Evolutionary conservation across 2,888 invertebrate genomes (phyloP).

Genomic region (Spisula subtruncata): DNA sequence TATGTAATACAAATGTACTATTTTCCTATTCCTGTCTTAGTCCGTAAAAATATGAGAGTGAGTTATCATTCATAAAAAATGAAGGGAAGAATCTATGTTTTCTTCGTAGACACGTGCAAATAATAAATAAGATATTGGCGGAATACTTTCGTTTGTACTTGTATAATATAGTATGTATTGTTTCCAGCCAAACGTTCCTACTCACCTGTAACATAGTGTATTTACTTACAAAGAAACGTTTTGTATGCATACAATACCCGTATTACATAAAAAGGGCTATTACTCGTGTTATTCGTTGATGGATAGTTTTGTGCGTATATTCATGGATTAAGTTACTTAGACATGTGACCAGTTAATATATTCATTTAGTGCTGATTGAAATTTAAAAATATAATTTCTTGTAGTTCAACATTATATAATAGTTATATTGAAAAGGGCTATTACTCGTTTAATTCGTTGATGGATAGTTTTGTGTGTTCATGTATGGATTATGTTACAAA

Average conservation of each 20-base stretch:
- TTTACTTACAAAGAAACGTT: neutral
- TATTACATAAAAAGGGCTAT: neutral
- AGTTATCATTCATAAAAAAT: conserved; percentile 19
- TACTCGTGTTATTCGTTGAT: neutral
- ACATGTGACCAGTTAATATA: neutral
- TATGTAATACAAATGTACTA: too few species aligned
- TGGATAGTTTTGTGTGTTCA: neutral
- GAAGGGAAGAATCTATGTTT: neutral
- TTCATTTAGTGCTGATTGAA: neutral
- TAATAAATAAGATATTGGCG: conserved; percentile 19
- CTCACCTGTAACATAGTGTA: neutral
- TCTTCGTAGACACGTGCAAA: conserved; percentile 26
- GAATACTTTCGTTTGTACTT: neutral
- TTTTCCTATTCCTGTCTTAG: neutral
- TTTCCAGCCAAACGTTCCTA: neutral
- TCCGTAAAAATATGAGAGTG: neutral
- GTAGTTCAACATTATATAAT: too few species aligned
- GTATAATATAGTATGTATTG: neutral
- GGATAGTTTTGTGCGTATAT: neutral
- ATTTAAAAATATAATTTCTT: too few species aligned
- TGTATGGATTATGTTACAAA: neutral
- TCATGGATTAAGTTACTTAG: neutral
- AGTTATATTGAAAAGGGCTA: neutral
- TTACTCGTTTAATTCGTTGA: neutral
- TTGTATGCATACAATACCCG: neutral